These are phyloP conservation scores for Enteromius radiatus DNA, from an alignment of 2,797 vertebrate genomes.

Conservation along the genomic window DNA sequence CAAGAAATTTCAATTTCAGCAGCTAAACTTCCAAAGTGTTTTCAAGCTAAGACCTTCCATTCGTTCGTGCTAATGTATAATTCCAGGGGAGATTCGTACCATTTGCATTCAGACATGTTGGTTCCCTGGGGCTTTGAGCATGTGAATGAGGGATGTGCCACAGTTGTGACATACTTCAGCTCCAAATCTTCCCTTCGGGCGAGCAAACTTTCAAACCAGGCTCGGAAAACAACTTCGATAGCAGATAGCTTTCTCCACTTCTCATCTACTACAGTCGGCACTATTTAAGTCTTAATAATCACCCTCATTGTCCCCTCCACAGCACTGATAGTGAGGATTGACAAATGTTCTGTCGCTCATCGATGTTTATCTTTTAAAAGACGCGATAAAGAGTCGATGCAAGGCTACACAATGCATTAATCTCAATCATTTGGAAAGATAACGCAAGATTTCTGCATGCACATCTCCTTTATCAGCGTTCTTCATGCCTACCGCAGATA, in stretches of 20 bases:
- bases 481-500: constrained; percentile 47
- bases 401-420: constrained; percentile 55
- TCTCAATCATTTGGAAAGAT: constrained; percentile 47
- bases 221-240: constrained; percentile 20
- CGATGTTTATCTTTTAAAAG: constrained; percentile 53
- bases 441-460: constrained; percentile 34
- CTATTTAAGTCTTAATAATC: constrained; percentile 48
- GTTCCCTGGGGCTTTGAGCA: constrained; percentile 29
- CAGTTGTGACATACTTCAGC: constrained; percentile 45
- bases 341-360: constrained; percentile 53
- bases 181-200: constrained; percentile 47
- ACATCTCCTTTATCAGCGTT: constrained; percentile 40
- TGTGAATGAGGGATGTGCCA: constrained; percentile 47
- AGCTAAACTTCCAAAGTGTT: constrained; percentile 7
- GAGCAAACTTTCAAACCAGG: constrained; percentile 40
- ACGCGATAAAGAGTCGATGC: constrained; percentile 46
- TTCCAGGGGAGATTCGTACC: constrained; percentile 7
- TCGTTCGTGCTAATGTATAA: constrained; percentile 14
- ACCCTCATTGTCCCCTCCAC: constrained; percentile 38
- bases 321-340: constrained; percentile 48
- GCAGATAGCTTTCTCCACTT: constrained; percentile 43
- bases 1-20: not conserved
- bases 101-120: constrained; percentile 46
- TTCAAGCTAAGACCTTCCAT: constrained; percentile 17
- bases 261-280: constrained; percentile 15